Evolutionary conservation across 2,113 vertebrate species (phyloP).

Genomic region (Megalops atlanticus): DNA sequence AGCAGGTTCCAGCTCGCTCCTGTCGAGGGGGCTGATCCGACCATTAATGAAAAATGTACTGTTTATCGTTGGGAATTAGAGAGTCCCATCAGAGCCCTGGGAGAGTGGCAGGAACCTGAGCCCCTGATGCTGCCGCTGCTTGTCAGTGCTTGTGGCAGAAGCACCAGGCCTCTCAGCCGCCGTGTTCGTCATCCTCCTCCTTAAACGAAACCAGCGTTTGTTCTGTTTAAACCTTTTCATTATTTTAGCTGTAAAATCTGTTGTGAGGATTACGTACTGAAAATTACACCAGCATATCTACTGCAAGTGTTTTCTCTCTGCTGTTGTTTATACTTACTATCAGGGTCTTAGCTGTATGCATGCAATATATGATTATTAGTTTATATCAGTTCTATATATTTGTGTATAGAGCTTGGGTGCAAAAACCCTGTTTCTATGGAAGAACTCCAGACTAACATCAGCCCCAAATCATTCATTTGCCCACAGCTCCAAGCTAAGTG

Average conservation of each 20-base stretch:
- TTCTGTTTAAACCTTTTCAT: no score
- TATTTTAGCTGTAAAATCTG: no score
- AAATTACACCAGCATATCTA: no score
- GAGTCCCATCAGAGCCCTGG: constrained; percentile 10
- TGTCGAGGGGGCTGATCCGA: constrained; percentile 21
- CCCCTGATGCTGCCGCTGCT: not conserved
- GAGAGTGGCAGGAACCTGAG: constrained; percentile 8
- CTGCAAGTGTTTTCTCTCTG: no score
- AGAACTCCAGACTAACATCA: no score
- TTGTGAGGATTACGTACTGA: not conserved
- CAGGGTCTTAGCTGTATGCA: not conserved
- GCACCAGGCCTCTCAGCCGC: not conserved
- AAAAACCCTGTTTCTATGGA: not conserved
- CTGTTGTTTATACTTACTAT: no score
- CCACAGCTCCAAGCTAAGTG: no score
- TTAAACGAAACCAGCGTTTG: no score
- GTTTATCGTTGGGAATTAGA: constrained; percentile 12
- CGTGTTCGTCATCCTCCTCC: not conserved
- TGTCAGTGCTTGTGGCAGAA: not conserved
- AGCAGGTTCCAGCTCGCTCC: constrained; percentile 25
- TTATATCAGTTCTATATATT: not conserved
- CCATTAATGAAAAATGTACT: constrained; percentile 26
- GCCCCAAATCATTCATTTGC: no score
- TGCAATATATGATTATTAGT: not conserved
- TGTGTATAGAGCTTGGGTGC: not conserved